These are phyloP conservation scores for Pyrocoelia pectoralis DNA, from an alignment of 2,888 invertebrate species.

Conservation along the genomic window DNA sequence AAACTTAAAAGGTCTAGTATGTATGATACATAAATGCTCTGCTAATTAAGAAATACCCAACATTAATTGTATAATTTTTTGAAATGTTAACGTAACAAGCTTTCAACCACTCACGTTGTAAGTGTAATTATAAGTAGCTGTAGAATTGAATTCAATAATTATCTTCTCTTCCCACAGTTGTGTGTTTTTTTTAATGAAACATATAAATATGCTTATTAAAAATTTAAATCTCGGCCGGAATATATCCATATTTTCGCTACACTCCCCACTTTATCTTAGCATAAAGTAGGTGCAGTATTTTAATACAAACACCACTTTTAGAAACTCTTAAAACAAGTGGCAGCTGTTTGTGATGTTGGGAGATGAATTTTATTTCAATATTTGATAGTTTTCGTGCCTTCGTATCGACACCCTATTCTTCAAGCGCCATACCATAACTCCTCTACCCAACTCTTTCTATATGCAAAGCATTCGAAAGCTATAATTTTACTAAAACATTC, in stretches of 20 bases:
- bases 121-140: background rate
- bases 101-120: background rate
- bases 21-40: constrained; percentile 11
- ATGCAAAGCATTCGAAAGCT: constrained; percentile 60
- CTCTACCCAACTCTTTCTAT: constrained; percentile 53
- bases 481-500: constrained; percentile 60
- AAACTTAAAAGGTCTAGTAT: constrained; percentile 28
- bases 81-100: too few relatives aligned
- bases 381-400: constrained; percentile 61
- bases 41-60: constrained; percentile 14
- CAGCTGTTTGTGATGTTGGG: constrained; percentile 61
- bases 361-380: constrained; percentile 64
- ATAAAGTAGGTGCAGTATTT: constrained; percentile 48
- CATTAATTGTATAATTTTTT: too few relatives aligned
- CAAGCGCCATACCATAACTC: constrained; percentile 43
- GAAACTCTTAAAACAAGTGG: constrained; percentile 62
- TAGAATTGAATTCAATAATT: background rate
- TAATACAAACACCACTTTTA: constrained; percentile 61
- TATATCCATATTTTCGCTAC: background rate
- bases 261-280: constrained; percentile 7
- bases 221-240: constrained; percentile 6
- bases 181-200: background rate
- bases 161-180: background rate
- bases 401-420: constrained; percentile 48
- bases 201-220: constrained; percentile 4